Conservation (phyloP, 2,888 invertebrate genomes). For the Archips crataeganus region DNA sequence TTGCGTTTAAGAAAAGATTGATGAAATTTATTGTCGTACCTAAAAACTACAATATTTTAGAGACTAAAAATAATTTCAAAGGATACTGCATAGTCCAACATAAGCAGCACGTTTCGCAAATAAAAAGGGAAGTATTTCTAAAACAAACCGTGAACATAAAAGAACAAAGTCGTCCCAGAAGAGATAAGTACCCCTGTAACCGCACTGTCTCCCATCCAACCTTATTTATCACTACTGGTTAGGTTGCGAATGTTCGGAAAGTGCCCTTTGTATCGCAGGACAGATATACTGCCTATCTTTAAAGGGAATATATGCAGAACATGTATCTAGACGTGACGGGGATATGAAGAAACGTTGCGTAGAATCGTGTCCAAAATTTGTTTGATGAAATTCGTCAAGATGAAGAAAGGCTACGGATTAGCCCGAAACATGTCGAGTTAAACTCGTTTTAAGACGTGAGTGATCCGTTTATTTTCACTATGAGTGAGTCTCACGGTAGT, state of each 20-base stretch:
- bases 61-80: neutral
- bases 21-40: no score
- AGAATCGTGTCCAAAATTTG: neutral
- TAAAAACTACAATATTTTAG: no score
- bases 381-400: neutral
- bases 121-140: conserved; percentile 20
- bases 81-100: no score
- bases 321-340: conserved; percentile 33
- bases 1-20: no score
- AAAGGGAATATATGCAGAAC: conserved; percentile 19
- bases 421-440: no score
- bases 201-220: conserved; percentile 47
- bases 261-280: conserved; percentile 39
- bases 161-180: conserved; percentile 49
- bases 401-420: no score
- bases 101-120: neutral
- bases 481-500: no score
- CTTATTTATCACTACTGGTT: conserved; percentile 57
- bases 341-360: conserved; percentile 1
- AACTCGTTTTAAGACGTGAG: no score
- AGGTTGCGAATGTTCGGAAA: conserved; percentile 42
- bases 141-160: conserved; percentile 53
- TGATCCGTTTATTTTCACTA: no score
- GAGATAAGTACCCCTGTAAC: conserved; percentile 51
- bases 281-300: conserved; percentile 39